phyloP scores from a whole-genome alignment of 2,797 vertebrate species.

The Discoglossus pictus region DNA sequence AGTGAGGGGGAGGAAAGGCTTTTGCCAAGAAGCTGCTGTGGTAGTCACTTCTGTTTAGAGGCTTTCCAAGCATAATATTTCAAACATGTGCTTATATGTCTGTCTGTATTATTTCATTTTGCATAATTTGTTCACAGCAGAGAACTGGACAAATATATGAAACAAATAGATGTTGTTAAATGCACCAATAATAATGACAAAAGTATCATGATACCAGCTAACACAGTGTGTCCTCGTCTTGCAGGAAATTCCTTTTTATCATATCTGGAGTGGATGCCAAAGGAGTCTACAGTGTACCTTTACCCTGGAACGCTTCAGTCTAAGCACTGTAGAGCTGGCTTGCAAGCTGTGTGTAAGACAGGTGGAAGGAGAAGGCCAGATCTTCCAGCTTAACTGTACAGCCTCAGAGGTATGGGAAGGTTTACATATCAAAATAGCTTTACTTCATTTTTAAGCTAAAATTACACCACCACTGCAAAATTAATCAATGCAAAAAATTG shows the following conservation, averaged over 20 bases:
- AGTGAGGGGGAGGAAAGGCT: not conserved
- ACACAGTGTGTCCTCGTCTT: constrained; percentile 10
- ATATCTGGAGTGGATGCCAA: constrained; percentile 93
- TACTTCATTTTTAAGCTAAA: no score
- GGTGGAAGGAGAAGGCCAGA: constrained; percentile 97
- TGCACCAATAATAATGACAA: no score
- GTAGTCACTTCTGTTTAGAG: constrained; percentile 2
- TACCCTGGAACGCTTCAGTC: constrained; percentile 88
- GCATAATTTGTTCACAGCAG: not conserved
- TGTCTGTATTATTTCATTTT: not conserved
- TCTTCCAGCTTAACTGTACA: constrained; percentile 92
- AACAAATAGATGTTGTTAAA: no score
- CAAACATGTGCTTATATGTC: not conserved
- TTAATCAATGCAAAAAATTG: no score
- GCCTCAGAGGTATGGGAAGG: constrained; percentile 81
- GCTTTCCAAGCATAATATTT: not conserved
- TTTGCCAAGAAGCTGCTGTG: not conserved
- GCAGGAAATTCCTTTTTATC: constrained; percentile 93
- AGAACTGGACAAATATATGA: no score
- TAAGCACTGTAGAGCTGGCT: constrained; percentile 80
- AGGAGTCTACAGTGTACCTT: constrained; percentile 93
- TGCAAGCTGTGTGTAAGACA: constrained; percentile 96
- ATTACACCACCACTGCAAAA: no score
- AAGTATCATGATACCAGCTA: not conserved
- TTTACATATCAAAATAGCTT: no score